Evolutionary conservation across 2,797 vertebrate genomes (phyloP).

Genomic region (Carapus acus): DNA sequence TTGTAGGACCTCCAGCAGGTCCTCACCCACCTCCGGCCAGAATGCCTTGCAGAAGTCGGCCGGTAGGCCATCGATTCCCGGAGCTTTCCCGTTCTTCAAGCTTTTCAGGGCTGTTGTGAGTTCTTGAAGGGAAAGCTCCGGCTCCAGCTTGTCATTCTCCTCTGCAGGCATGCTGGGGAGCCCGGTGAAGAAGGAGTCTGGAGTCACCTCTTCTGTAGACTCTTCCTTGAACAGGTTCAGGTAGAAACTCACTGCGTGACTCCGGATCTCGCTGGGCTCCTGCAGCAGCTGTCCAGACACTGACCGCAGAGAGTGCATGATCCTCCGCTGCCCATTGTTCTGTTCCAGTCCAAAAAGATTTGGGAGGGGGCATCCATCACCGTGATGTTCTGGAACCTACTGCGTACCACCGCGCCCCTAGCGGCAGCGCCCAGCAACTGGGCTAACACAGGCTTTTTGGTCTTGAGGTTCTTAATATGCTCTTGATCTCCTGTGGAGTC

Average conservation of each 20-base stretch:
- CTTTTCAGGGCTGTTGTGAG: constrained; percentile 1
- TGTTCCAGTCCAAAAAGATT: constrained; percentile 4
- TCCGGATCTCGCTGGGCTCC: constrained; percentile 6
- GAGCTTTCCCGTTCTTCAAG: constrained; percentile 1
- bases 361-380: constrained; percentile 6
- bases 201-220: not conserved
- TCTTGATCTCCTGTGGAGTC: not conserved
- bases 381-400: not conserved
- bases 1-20: not conserved
- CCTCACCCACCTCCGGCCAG: not conserved
- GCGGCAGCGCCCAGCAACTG: constrained; percentile 6
- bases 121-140: not conserved
- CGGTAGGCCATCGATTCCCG: constrained; percentile 6
- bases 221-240: not conserved
- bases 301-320: constrained; percentile 5
- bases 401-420: constrained; percentile 6
- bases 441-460: not conserved
- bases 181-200: too few relatives aligned
- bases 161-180: too few relatives aligned
- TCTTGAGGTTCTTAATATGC: not conserved
- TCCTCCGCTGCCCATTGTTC: not conserved
- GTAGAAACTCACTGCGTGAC: not conserved
- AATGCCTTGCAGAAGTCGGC: constrained; percentile 4
- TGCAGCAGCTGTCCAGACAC: constrained; percentile 5
- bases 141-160: not conserved